phyloP scores from a whole-genome alignment of 2,888 invertebrate genomes.

The Megastigmus dorsalis region DNA sequence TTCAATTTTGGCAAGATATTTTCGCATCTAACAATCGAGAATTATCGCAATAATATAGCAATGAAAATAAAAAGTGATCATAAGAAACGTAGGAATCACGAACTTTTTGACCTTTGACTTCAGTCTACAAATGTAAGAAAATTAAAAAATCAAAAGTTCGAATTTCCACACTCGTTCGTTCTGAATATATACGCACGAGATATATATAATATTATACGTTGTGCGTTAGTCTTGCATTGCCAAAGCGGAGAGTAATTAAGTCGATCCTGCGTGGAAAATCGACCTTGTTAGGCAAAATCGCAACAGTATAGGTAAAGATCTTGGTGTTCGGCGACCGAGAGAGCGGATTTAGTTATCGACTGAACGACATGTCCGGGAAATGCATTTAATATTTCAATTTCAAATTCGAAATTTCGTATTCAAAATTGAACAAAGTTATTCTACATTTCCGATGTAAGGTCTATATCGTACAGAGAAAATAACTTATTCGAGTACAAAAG shows the following conservation, averaged over 20 bases:
- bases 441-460: too few relatives aligned
- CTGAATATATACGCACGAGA: background rate
- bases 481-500: too few relatives aligned
- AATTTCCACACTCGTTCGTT: background rate
- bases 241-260: background rate
- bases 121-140: background rate
- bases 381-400: too few relatives aligned
- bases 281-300: slow-evolving; percentile 13
- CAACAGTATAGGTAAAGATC: background rate
- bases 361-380: background rate
- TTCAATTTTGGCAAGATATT: background rate
- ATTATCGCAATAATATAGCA: background rate
- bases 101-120: background rate
- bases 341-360: slow-evolving; percentile 1
- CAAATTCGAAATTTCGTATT: too few relatives aligned
- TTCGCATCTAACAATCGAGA: background rate
- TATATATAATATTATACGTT: too few relatives aligned
- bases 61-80: background rate
- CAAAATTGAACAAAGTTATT: too few relatives aligned
- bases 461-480: too few relatives aligned
- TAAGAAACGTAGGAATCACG: too few relatives aligned
- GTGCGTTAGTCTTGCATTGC: slow-evolving; percentile 5
- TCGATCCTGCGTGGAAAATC: background rate
- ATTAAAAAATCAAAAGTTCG: background rate
- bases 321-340: background rate